Base-by-base conservation (phyloP, 2,113 vertebrate genomes). In the Mobula hypostoma region DNA sequence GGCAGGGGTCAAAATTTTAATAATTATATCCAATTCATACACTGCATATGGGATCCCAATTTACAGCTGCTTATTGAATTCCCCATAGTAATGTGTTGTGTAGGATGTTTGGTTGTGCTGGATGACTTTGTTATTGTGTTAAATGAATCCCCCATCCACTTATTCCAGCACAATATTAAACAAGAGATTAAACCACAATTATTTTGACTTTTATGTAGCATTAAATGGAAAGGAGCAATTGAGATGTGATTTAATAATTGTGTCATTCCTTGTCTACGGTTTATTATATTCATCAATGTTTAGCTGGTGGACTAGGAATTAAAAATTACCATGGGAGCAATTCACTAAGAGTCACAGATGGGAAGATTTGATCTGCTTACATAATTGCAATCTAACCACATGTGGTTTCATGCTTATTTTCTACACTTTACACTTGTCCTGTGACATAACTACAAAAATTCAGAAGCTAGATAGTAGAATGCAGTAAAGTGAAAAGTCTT, bases 381-480 rank as follows among this genome's bases (percentile, higher is more conserved):
- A 72, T 70, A 74, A 48, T 93, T 56, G n/a, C 29, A 93, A 48
- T 36, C 19, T 48, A 27, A 48, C 66, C 32, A 40, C 24, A 74
- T 74, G 90, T 68, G 7, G 7, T 74, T 63, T 88, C 36, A 4
- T 88, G 85, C 9, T 88, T 21, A 21, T 82, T 14, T 93, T 74
- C 63, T 24, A 27, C 66, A 11, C 48, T 72, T 72, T 93, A 93
- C 32, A 93, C 48, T 93, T 93, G 66, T 74, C 7, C 32, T 40
- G 68, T 93, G 90, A 74, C 36, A 48, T 48, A 12, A 93, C 90
- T 40, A 12, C 94, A 95, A 96, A 95, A 94, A 94, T 93, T 95
- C 95, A 95, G 95, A 96, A 96, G 95, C 94, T 94, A 96, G 96
- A 95, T 95, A 95, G 93, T 96, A 96, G 95, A 95, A 95, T 96